Percentiles rank a stretch among this genome's conserved stretches.
Conservation (phyloP, 2,113 vertebrate genomes). For the Apteryx mantelli region DNA sequence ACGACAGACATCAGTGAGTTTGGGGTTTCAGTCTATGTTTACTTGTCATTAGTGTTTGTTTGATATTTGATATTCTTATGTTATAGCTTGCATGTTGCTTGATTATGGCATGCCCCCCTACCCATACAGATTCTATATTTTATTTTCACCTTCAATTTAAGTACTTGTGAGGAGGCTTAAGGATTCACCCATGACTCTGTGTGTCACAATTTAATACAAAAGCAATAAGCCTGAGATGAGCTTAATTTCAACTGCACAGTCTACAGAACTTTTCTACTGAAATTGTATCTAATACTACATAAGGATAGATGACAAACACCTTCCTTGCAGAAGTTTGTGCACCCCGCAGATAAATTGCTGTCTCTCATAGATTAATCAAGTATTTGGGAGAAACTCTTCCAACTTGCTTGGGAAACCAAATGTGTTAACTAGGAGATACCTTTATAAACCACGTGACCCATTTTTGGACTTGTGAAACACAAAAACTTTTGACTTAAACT, state of each 20-base stretch:
- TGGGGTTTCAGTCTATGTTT: background rate
- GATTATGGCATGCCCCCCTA: background rate
- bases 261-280: background rate
- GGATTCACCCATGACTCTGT: background rate
- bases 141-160: background rate
- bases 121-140: background rate
- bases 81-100: background rate
- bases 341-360: constrained; percentile 15
- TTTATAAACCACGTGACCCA: background rate
- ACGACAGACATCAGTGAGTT: background rate
- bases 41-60: background rate
- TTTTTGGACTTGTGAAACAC: background rate
- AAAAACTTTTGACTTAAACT: background rate
- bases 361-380: constrained; percentile 28
- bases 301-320: constrained; percentile 47
- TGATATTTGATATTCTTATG: background rate
- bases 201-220: background rate
- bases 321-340: background rate
- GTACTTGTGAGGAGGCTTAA: background rate
- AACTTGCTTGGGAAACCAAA: background rate
- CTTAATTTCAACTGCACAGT: background rate
- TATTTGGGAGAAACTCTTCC: background rate
- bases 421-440: background rate
- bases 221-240: background rate
- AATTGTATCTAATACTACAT: constrained; percentile 5